Percentiles rank a stretch among this genome's conserved stretches.
These are phyloP conservation scores for Drosophila athabasca DNA, from an alignment of 1,140 invertebrate species.

Conservation along the genomic window DNA sequence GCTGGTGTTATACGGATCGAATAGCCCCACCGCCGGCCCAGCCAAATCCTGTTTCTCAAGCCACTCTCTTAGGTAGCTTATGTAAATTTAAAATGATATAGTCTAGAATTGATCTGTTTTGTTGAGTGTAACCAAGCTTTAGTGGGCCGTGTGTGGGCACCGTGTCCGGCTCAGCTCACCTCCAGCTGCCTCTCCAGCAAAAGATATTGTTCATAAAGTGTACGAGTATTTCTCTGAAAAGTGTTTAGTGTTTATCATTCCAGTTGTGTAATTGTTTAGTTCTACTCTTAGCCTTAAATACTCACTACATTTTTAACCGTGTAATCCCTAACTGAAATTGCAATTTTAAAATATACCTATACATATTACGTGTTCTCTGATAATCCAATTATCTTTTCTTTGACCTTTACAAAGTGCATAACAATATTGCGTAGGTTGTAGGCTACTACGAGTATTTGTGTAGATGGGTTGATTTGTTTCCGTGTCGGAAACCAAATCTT, in stretches of 20 bases:
- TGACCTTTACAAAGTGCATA: neutral
- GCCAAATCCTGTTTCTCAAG: constrained; percentile 53
- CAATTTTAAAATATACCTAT: constrained; percentile 41
- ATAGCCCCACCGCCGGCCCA: constrained; percentile 33
- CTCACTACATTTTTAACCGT: constrained; percentile 48
- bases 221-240: constrained; percentile 16
- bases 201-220: constrained; percentile 52
- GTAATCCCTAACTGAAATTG: constrained; percentile 28
- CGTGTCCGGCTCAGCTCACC: constrained; percentile 31
- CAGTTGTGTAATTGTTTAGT: constrained; percentile 65
- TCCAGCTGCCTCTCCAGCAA: constrained; percentile 18
- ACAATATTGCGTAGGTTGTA: no score
- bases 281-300: constrained; percentile 62
- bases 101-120: constrained; percentile 35
- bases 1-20: constrained; percentile 89
- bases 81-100: constrained; percentile 52
- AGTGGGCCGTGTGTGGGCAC: constrained; percentile 46
- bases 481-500: no score
- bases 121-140: constrained; percentile 61
- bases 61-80: constrained; percentile 63
- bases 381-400: neutral
- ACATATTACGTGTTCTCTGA: constrained; percentile 12
- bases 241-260: constrained; percentile 60
- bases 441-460: no score
- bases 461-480: no score